Percentiles rank a stretch among this genome's conserved stretches.
Conservation (phyloP, 2,797 vertebrate species). For the Gymnothorax reevesii region DNA sequence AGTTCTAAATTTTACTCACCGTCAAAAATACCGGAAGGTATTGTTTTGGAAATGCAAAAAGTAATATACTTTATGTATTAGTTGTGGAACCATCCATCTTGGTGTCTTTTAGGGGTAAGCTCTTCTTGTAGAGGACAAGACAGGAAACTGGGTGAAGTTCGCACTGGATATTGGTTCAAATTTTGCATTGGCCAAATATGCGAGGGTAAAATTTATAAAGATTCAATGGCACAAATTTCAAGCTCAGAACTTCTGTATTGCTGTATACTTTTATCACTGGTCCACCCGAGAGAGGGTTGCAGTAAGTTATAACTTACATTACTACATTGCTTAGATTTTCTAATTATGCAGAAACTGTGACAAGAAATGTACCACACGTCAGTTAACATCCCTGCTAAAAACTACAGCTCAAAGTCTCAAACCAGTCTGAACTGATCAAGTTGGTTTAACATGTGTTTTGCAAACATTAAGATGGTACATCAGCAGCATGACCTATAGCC, state of each 20-base stretch:
- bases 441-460: too few species aligned
- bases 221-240: conserved; percentile 31
- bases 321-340: background rate
- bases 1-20: background rate
- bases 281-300: background rate
- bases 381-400: too few species aligned
- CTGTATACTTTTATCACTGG: background rate
- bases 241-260: background rate
- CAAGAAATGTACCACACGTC: too few species aligned
- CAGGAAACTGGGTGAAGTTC: conserved; percentile 24
- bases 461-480: too few species aligned
- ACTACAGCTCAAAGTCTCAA: too few species aligned
- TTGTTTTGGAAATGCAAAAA: background rate
- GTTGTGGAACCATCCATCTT: conserved; percentile 46
- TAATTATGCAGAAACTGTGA: background rate
- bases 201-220: background rate
- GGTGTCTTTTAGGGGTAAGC: conserved; percentile 55
- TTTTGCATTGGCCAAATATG: conserved; percentile 5
- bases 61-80: conserved; percentile 14
- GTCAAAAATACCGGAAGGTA: background rate
- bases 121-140: conserved; percentile 47
- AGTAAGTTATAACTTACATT: background rate
- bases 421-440: too few species aligned
- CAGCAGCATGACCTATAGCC: too few species aligned
- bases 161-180: conserved; percentile 26